Evolutionary conservation across 2,113 vertebrate species (phyloP).

Genomic region (Psilopogon haemacephalus): DNA sequence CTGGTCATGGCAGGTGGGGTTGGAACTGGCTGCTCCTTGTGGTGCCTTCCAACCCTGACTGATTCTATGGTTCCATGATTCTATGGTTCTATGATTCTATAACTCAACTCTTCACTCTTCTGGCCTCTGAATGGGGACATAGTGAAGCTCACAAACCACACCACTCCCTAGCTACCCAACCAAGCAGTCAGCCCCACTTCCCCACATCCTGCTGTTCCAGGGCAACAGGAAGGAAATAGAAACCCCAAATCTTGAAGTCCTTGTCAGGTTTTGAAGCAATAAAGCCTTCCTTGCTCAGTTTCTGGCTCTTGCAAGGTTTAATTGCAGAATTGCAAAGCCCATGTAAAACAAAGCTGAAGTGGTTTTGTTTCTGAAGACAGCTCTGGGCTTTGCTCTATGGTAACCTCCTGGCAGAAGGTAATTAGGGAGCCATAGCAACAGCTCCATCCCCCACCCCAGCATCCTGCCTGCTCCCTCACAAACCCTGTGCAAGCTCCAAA

Average conservation of each 20-base stretch:
- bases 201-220: background rate
- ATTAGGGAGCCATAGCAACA: constrained; percentile 49
- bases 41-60: too few species aligned
- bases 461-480: background rate
- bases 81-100: too few species aligned
- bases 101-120: background rate
- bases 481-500: background rate
- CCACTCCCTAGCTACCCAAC: background rate
- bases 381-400: constrained; percentile 21
- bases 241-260: background rate
- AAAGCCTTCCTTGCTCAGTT: background rate
- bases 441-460: background rate
- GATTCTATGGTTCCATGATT: too few species aligned
- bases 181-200: fast-evolving
- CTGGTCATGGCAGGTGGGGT: too few species aligned
- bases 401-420: background rate
- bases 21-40: too few species aligned
- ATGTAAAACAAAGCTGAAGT: background rate
- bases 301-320: background rate
- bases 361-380: background rate
- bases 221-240: background rate
- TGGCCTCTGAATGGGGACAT: background rate
- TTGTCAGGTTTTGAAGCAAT: background rate
- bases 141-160: background rate
- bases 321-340: background rate